Base-by-base conservation (phyloP, 2,888 invertebrate genomes). In the Chymomyza caudatula region DNA sequence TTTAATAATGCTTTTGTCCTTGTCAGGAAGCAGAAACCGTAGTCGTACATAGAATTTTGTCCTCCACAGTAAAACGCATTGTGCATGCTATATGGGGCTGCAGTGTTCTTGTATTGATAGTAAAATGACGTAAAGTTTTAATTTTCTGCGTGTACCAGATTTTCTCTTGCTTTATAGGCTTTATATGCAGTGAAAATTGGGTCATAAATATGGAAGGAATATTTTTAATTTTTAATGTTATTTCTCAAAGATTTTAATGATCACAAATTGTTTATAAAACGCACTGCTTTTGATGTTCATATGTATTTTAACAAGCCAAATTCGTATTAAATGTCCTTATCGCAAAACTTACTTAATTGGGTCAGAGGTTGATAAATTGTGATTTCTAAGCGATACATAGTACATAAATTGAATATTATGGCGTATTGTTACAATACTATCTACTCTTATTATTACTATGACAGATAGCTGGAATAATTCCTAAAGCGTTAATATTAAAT, bases 361-460 rank as follows among this genome's bases (percentile, higher is more conserved):
- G 85, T 76, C 82, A 87, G 76, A 88, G 89, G 88, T 88, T 88
- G 86, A 86, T 83, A 78, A 86, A 82, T 88, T 79, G 68, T 71
- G 73, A 74, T 72, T 63, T 37, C 29, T 37, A 37, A 37, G 29
- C 29, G 29, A 37, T 37, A 43, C 11, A 37, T 63, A 65, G 55
- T 59, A 67, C 55, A 59, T 29, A 60, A 51, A 43, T 22, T 5
- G 17, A 54, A 60, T 62, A 60, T 49, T 8, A 55, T 42, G 58
- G 6, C 29, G 29, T 11, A 37, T 8, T 11, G 8, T 37, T 37
- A 37, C 29, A 11, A 37, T 11, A 25, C n/a, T n/a, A n/a, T n/a
- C n/a, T n/a, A n/a, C n/a, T n/a, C n/a, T n/a, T n/a, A n/a, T n/a
- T n/a, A n/a, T n/a, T n/a, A n/a, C n/a, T n/a, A n/a, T n/a, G n/a